Evolutionary conservation across 2,888 invertebrate species (phyloP), one percentile per base, ranked within the genome.

Genomic region (Drosophila tanythrix): DNA sequence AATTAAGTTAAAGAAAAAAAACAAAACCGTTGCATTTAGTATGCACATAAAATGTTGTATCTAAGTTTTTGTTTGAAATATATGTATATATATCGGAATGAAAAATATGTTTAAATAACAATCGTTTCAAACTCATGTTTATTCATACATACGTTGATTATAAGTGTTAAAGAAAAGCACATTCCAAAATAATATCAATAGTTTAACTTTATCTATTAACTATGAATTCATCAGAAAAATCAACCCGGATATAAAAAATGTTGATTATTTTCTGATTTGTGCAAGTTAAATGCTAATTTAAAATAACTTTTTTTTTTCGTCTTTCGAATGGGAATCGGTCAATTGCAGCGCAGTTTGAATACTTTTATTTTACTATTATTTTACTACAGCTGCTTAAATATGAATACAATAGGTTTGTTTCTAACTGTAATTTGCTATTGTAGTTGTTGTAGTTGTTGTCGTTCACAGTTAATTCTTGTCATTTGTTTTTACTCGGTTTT

Each of bases 401-500:
- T 81, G 66, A 64, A 65, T 71, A 60, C 56, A 46, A 70, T 73
- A 51, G 40, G 48, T 52, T 59, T 57, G 36, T 27, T 51, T 13
- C 25, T 38, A 46, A 25, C 18, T 66, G 21, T 15, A 8, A n/a
- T 27, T 36, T 25, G n/a, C 10, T 55, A 43, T 48, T 40, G 58
- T 76, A 46, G 48, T 46, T 59, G 51, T 48, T 40, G 58, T 76
- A 46, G 48, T 46, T 59, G 51, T 64, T 70, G 58, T 36, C 50
- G 48, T 74, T 71, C 77, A 75, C 66, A 74, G 84, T 77, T 71
- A 82, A 82, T 79, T 81, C 70, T 74, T 62, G 64, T 50, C 61
- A 70, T 64, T 71, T 79, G 48, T 55, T 74, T 65, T 63, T 21
- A 46, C 15, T 61, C 50, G 36, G 52, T 46, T 66, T 78, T 65